These are phyloP conservation scores for Emberiza fucata DNA, from an alignment of 2,113 vertebrate species.

Conservation along the genomic window DNA sequence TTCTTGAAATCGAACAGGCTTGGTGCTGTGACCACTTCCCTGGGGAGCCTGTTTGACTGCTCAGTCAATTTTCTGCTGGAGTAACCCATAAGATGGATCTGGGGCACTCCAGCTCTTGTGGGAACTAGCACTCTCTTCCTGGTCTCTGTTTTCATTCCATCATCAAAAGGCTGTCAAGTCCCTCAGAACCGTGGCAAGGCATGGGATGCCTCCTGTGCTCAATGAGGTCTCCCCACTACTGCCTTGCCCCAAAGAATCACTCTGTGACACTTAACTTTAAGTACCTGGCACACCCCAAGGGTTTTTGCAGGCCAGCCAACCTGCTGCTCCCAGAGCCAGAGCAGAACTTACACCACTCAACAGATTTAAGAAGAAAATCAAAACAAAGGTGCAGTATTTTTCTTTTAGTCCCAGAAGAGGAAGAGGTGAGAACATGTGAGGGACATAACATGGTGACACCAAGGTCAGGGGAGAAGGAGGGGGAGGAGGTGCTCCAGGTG, in stretches of 20 bases:
- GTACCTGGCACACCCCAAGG: accelerated
- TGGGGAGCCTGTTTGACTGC: neutral
- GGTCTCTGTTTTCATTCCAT: neutral
- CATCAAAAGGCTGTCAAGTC: neutral
- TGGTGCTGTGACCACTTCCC: neutral
- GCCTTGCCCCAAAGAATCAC: accelerated
- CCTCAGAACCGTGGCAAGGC: neutral
- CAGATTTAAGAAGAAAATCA: neutral
- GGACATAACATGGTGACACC: neutral
- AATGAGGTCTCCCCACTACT: neutral
- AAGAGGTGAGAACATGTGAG: neutral
- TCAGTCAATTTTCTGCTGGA: neutral
- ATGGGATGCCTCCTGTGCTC: neutral
- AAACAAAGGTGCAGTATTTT: neutral
- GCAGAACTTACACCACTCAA: neutral
- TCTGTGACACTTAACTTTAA: neutral
- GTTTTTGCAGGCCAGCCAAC: neutral
- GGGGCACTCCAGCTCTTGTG: neutral
- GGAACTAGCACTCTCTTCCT: neutral
- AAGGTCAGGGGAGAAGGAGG: neutral
- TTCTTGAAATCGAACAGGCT: neutral
- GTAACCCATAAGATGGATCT: neutral
- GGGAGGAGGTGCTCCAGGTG: neutral
- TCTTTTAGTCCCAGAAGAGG: neutral
- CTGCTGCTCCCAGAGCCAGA: neutral